A percentile compares a stretch with the other conserved stretches of the same genome.
phyloP scores from a whole-genome alignment of 2,888 invertebrate species.

The Drosophila nr. perissopoda region DNA sequence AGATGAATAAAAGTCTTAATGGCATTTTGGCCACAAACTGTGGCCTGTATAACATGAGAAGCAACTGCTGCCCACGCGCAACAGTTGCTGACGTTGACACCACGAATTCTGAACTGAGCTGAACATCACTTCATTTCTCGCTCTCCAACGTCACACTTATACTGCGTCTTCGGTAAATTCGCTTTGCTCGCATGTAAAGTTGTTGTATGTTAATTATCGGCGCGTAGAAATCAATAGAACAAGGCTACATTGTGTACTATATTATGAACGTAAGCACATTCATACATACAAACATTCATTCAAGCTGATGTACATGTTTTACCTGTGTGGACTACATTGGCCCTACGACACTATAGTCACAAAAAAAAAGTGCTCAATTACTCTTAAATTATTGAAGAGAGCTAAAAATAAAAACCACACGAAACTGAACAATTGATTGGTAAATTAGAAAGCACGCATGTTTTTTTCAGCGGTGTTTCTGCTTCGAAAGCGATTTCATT shows the following conservation, averaged over 20 bases:
- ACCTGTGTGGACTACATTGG: background rate
- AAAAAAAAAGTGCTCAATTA: constrained; percentile 44
- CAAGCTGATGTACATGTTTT: background rate
- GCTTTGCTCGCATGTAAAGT: constrained; percentile 35
- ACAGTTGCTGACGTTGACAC: constrained; percentile 46
- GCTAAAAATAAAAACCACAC: constrained; percentile 17
- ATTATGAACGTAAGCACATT: constrained; percentile 17
- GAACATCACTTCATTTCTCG: constrained; percentile 2
- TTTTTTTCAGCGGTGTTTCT: constrained; percentile 1
- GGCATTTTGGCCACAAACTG: background rate
- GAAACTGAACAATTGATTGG: constrained; percentile 4
- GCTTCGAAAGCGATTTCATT: constrained; percentile 44
- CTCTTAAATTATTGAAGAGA: constrained; percentile 36
- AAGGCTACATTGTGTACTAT: constrained; percentile 43
- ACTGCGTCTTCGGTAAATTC: constrained; percentile 54
- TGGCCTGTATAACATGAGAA: background rate
- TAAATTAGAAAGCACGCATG: constrained; percentile 48
- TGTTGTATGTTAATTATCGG: constrained; percentile 63
- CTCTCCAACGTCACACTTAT: constrained; percentile 60
- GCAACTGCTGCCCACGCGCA: constrained; percentile 47
- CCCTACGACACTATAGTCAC: background rate
- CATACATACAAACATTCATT: background rate
- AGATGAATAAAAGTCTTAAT: background rate
- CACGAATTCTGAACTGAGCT: background rate
- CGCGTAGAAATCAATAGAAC: constrained; percentile 64